These are phyloP conservation scores for Choristoneura rosaceana DNA, from an alignment of 2,888 invertebrate genomes.

Conservation along the genomic window DNA sequence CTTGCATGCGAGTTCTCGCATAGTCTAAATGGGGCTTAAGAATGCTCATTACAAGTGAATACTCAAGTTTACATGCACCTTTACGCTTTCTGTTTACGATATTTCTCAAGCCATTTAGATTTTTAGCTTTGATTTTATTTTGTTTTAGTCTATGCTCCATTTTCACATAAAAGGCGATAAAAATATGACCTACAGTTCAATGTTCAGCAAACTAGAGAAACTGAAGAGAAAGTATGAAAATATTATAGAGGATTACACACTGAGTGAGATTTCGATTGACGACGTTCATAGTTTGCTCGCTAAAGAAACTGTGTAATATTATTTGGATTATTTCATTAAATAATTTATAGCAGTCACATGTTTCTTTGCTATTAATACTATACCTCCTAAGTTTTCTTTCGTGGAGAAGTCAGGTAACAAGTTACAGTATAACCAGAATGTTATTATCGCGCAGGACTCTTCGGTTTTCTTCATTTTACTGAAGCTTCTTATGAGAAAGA, in stretches of 20 bases:
- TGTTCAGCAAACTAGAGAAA: constrained; percentile 41
- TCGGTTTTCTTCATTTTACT: no score
- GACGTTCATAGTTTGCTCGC: constrained; percentile 31
- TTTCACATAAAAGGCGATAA: constrained; percentile 36
- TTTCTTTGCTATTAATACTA: no score
- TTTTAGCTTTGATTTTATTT: not conserved
- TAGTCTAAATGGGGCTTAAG: no score
- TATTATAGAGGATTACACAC: constrained; percentile 41
- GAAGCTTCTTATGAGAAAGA: no score
- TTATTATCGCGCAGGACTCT: no score
- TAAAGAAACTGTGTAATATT: not conserved
- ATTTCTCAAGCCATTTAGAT: not conserved
- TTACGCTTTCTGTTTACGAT: no score
- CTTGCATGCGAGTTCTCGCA: no score
- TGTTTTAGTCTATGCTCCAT: constrained; percentile 42
- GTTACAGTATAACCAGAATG: not conserved
- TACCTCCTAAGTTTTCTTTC: no score
- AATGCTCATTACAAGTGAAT: no score
- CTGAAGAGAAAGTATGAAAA: constrained; percentile 25
- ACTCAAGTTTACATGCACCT: no score
- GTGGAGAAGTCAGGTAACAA: not conserved
- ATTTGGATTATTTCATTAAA: not conserved
- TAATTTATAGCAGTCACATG: not conserved
- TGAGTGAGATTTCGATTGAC: constrained; percentile 36
- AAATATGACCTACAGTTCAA: constrained; percentile 31